These are phyloP conservation scores for Danio tinwini DNA, from an alignment of 2,797 vertebrate species.

Conservation along the genomic window DNA sequence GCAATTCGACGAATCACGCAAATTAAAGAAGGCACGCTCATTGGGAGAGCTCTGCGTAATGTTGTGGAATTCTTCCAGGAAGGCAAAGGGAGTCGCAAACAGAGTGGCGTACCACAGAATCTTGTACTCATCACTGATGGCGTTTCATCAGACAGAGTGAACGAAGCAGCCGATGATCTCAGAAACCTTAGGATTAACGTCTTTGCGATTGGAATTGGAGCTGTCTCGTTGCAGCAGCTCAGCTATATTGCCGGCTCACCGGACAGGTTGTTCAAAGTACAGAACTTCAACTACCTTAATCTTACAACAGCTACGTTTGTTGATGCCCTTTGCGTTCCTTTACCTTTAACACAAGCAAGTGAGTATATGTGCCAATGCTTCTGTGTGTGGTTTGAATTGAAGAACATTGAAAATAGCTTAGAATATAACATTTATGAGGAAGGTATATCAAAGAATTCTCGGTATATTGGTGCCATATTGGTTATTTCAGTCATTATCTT, in stretches of 20 bases:
- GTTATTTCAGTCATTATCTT: not conserved
- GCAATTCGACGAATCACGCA: conserved; percentile 70
- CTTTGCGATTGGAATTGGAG: conserved; percentile 80
- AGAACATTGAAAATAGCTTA: not conserved
- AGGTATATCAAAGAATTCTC: too few species aligned
- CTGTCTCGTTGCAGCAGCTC: conserved; percentile 70
- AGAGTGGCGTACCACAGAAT: conserved; percentile 72
- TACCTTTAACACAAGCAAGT: not conserved
- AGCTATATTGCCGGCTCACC: conserved; percentile 73
- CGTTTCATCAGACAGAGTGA: conserved; percentile 72
- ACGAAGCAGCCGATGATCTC: conserved; percentile 67
- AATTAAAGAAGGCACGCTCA: conserved; percentile 61
- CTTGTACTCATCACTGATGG: conserved; percentile 86
- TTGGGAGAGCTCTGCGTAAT: conserved; percentile 74
- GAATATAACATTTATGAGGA: not conserved
- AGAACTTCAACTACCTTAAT: conserved; percentile 70
- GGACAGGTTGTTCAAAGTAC: conserved; percentile 69
- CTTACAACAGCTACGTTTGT: conserved; percentile 70
- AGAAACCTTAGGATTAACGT: conserved; percentile 70
- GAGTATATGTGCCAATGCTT: conserved; percentile 21
- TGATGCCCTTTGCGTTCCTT: conserved; percentile 64
- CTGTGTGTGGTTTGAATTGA: not conserved
- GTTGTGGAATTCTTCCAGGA: conserved; percentile 75
- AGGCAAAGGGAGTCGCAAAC: conserved; percentile 71
- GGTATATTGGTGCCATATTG: not conserved